These are phyloP conservation scores for Coregonus ussuriensis DNA, from an alignment of 2,797 vertebrate species.

Conservation along the genomic window DNA sequence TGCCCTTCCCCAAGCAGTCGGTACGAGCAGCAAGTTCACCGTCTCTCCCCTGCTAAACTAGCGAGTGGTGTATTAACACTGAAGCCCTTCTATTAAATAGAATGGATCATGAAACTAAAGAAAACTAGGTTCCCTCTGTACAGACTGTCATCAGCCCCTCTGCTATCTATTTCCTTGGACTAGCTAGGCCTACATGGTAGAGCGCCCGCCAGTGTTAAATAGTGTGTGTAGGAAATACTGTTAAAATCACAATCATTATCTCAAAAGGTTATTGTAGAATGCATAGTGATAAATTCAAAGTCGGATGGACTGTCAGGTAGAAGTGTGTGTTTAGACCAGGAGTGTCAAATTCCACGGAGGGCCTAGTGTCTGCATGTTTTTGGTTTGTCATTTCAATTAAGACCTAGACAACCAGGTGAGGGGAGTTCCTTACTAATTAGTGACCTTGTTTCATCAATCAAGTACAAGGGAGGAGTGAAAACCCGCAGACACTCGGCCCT, in stretches of 20 bases:
- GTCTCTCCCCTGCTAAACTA: not conserved
- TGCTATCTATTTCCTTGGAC: not conserved
- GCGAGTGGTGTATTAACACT: conserved; percentile 21
- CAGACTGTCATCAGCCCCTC: not conserved
- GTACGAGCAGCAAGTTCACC: conserved; percentile 51
- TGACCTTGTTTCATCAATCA: too few species aligned
- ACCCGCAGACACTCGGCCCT: too few species aligned
- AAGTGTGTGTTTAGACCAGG: too few species aligned
- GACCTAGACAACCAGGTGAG: too few species aligned
- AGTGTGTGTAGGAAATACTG: not conserved
- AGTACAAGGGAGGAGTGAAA: too few species aligned
- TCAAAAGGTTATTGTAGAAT: not conserved
- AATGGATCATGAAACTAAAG: too few species aligned
- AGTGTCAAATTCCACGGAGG: too few species aligned
- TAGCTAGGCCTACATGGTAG: not conserved
- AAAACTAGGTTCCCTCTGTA: not conserved
- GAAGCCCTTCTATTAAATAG: conserved; percentile 31
- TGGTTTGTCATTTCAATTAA: too few species aligned
- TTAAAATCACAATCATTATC: not conserved
- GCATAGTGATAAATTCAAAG: not conserved
- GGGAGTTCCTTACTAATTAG: too few species aligned
- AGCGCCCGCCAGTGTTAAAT: not conserved
- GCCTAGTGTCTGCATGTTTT: too few species aligned
- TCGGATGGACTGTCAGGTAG: not conserved
- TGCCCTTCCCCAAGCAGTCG: conserved; percentile 36